Base-by-base conservation (phyloP, 2,888 invertebrate genomes). In the Pyrrhia umbra region DNA sequence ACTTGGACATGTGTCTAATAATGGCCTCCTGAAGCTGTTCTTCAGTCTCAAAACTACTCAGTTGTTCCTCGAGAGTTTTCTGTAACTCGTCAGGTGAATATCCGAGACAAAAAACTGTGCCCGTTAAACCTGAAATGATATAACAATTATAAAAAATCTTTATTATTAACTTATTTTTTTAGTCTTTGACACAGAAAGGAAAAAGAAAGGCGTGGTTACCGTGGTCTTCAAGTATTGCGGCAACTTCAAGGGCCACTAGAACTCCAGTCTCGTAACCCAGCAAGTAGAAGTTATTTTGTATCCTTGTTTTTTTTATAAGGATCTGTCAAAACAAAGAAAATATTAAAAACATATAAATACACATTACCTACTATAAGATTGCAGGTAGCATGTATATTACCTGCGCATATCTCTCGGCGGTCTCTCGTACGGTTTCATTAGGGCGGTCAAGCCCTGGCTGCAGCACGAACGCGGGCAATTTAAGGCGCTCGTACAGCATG, bases 191-290 rank as follows among this genome's bases (percentile, higher is more conserved):
- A 6, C 23, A 23, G 2, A 23, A 23, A 4, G 23, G 23, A 23
- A 23, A 23, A 23, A 37, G 15, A 15, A 6, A 15, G 13, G 34
- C 13, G 23, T 40, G n/a, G 1, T 77, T 80, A 91, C 91, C 92
- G 13, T 76, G 56, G 2, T 84, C 66, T 79, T 92, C 91, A 13
- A 92, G 77, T 30, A 90, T 83, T 0, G 83, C 77, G 16, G 89
- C 89, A 54, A 89, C 64, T 75, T 91, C 88, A 23, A 91, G 65
- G 13, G 88, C 89, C 0, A 88, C 69, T 9, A 79, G 13, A 0
- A 88, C 81, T 5, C 91, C 91, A 46, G 82, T 80, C 72, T 91
- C 90, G 25, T 87, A 91, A 2, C 91, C 91, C 55, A 90, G 16
- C 1, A 92, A 60, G 60, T 88, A 85, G 54, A 91, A 91, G 0